Percentiles rank a stretch among this genome's conserved stretches.
Evolutionary conservation across 2,888 invertebrate genomes (phyloP).

Genomic region (Temnothorax unifasciatus): DNA sequence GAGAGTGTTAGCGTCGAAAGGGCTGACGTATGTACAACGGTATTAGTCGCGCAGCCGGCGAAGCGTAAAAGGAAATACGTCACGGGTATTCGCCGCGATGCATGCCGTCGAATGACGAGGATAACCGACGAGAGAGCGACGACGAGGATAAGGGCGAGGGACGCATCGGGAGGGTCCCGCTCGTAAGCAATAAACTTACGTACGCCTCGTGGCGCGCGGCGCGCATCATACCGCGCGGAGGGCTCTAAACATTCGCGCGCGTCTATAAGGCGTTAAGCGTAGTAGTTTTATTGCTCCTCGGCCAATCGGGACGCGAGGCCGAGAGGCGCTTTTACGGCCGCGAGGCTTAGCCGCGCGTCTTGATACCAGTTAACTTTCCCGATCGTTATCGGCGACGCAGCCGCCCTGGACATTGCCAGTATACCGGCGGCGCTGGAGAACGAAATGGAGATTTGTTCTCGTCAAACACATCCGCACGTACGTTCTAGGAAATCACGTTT

Average conservation of each 20-base stretch:
- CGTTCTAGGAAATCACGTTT: constrained; percentile 44
- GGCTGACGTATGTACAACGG: constrained; percentile 2
- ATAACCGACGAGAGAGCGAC: constrained; percentile 59
- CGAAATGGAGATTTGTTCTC: constrained; percentile 38
- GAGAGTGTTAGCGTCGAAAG: constrained; percentile 10
- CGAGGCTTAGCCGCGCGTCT: constrained; percentile 65
- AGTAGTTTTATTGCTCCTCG: constrained; percentile 68
- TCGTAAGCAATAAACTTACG: constrained; percentile 73
- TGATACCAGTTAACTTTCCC: constrained; percentile 72
- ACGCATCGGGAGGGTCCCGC: constrained; percentile 24
- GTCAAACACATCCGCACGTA: constrained; percentile 30
- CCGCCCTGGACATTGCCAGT: constrained; percentile 54
- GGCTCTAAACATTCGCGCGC: constrained; percentile 73
- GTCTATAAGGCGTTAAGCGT: constrained; percentile 76
- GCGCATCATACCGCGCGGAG: constrained; percentile 68
- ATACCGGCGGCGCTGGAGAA: constrained; percentile 41
- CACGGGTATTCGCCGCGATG: constrained; percentile 1
- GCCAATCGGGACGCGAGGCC: constrained; percentile 66
- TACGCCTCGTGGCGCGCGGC: constrained; percentile 61
- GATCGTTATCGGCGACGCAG: constrained; percentile 70
- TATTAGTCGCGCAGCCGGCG: constrained; percentile 27
- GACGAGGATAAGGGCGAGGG: constrained; percentile 43
- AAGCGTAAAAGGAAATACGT: constrained; percentile 41
- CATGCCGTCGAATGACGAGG: constrained; percentile 50
- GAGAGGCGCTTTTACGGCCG: constrained; percentile 68